Percentiles rank a stretch among this genome's conserved stretches.
phyloP scores from a whole-genome alignment of 2,797 vertebrate genomes.

The Apogon hyalosoma region DNA sequence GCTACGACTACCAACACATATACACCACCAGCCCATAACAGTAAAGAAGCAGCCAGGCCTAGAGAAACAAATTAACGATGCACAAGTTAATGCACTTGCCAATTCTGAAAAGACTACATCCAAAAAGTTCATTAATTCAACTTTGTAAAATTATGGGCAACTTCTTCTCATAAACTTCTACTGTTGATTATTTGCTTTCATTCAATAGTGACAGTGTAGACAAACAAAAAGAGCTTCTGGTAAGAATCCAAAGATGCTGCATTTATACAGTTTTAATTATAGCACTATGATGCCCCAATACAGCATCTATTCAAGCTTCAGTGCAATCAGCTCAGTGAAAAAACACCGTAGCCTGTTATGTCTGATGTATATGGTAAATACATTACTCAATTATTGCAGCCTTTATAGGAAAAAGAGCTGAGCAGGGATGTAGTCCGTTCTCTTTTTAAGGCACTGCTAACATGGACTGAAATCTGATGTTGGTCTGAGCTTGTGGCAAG shows the following conservation, averaged over 20 bases:
- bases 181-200: too few relatives aligned
- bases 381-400: not conserved
- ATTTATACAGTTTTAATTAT: too few relatives aligned
- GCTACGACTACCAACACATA: not conserved
- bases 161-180: too few relatives aligned
- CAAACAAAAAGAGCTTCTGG: too few relatives aligned
- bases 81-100: too few relatives aligned
- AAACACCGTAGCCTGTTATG: not conserved
- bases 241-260: too few relatives aligned
- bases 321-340: not conserved
- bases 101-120: too few relatives aligned
- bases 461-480: conserved; percentile 6
- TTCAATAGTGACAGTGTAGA: too few relatives aligned
- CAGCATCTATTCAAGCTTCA: too few relatives aligned
- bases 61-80: not conserved
- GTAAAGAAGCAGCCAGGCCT: not conserved
- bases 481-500: conserved; percentile 18
- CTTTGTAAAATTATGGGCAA: too few relatives aligned
- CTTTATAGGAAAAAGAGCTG: not conserved
- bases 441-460: conserved; percentile 8
- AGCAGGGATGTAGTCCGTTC: not conserved
- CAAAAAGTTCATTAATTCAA: too few relatives aligned
- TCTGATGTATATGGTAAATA: not conserved
- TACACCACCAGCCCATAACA: conserved; percentile 10
- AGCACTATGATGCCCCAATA: too few relatives aligned